Evolutionary conservation across 92 coral and sea anemone genomes (phyloP).

Genomic region (Phenganax stokvisi): DNA sequence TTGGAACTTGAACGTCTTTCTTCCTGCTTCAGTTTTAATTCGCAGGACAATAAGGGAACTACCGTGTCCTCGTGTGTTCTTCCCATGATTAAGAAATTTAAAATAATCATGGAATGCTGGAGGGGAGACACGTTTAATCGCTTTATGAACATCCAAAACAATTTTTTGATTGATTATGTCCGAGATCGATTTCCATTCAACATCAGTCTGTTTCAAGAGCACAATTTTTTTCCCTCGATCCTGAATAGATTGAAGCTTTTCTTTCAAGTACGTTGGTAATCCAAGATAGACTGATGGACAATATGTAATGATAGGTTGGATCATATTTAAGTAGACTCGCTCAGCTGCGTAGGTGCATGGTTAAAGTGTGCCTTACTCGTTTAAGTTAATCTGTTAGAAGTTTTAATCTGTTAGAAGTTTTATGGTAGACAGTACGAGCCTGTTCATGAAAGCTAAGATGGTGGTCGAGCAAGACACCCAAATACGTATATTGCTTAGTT

Average conservation of each 20-base stretch:
- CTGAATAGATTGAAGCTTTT: constrained; percentile 17
- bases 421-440: constrained; percentile 5
- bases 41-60: no score
- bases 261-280: background rate
- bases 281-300: constrained; percentile 25
- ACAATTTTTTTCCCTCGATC: constrained; percentile 11
- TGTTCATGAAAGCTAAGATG: constrained; percentile 6
- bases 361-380: constrained; percentile 26
- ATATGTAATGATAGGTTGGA: constrained; percentile 25
- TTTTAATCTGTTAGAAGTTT: constrained; percentile 1
- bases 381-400: background rate
- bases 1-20: background rate
- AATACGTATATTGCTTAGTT: constrained; percentile 4
- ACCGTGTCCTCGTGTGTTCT: no score
- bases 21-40: no score
- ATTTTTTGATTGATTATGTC: constrained; percentile 11
- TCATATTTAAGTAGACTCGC: constrained; percentile 23
- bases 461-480: background rate
- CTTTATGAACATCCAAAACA: constrained; percentile 13
- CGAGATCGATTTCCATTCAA: constrained; percentile 26
- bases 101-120: constrained; percentile 2
- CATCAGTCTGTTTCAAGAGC: constrained; percentile 13
- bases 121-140: no score
- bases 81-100: background rate
- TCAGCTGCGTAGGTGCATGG: constrained; percentile 12